Conservation (phyloP, 53 echinoderm and acorn worm species). For the Luidia sarsii region DNA sequence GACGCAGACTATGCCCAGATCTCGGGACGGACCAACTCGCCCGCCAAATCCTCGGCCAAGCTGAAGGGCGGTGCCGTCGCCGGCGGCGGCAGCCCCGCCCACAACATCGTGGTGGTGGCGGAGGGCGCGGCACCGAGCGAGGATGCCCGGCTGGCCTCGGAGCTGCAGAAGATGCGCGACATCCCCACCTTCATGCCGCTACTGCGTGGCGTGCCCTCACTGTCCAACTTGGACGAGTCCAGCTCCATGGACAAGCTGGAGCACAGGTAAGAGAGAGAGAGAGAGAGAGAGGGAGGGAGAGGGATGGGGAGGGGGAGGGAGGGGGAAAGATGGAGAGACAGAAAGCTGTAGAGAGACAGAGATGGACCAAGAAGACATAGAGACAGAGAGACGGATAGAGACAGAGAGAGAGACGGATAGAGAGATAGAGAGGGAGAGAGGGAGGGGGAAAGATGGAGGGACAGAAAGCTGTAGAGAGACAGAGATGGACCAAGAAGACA, state of each 20-base stretch:
- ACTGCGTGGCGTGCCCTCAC: constrained; percentile 61
- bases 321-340: too few relatives aligned
- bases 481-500: too few relatives aligned
- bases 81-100: constrained; percentile 63
- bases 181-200: constrained; percentile 96
- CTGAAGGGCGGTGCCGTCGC: not conserved
- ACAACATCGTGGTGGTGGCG: constrained; percentile 85
- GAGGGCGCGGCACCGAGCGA: constrained; percentile 62
- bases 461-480: too few relatives aligned
- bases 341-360: too few relatives aligned
- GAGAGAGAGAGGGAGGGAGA: too few relatives aligned
- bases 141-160: constrained; percentile 68
- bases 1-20: constrained; percentile 42
- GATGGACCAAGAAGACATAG: too few relatives aligned
- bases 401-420: too few relatives aligned
- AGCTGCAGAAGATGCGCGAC: constrained; percentile 89
- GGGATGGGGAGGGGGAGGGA: too few relatives aligned
- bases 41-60: constrained; percentile 40
- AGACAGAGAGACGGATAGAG: too few relatives aligned
- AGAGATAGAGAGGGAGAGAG: too few relatives aligned
- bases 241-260: constrained; percentile 90
- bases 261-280: too few relatives aligned
- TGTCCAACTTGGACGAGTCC: constrained; percentile 80
- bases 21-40: constrained; percentile 23
- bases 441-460: too few relatives aligned